Conservation (phyloP, 2,888 invertebrate genomes). For the Agonopterix arenella region DNA sequence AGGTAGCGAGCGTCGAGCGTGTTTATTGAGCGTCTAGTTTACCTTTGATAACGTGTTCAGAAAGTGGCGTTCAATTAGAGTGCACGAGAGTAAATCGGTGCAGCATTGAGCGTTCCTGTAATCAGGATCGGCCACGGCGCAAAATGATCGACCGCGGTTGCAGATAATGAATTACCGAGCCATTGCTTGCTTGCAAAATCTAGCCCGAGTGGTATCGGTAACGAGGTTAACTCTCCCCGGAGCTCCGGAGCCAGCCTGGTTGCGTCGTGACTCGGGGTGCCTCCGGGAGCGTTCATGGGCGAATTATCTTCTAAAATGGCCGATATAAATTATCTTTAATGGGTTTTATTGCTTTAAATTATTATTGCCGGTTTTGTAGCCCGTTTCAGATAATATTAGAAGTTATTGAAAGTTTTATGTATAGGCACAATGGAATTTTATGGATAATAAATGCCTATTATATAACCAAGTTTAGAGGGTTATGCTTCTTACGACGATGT, state of each 20-base stretch:
- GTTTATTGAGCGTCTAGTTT: constrained; percentile 43
- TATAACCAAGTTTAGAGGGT: no score
- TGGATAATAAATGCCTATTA: not conserved
- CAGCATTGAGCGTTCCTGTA: constrained; percentile 50
- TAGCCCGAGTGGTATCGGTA: constrained; percentile 50
- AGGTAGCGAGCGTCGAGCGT: constrained; percentile 20
- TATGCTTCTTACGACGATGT: no score
- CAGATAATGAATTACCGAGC: constrained; percentile 62
- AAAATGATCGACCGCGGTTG: constrained; percentile 51
- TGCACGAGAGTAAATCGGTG: constrained; percentile 49
- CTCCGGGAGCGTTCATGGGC: constrained; percentile 58
- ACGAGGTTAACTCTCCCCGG: constrained; percentile 51
- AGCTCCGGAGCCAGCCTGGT: constrained; percentile 24
- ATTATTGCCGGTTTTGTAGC: constrained; percentile 28
- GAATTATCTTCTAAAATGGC: constrained; percentile 61
- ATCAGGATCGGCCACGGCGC: constrained; percentile 45
- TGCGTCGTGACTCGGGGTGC: constrained; percentile 57
- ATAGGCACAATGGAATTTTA: not conserved
- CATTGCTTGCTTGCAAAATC: constrained; percentile 64
- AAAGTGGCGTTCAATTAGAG: constrained; percentile 46
- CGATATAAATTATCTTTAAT: constrained; percentile 60
- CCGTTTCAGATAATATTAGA: constrained; percentile 35
- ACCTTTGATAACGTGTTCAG: constrained; percentile 40
- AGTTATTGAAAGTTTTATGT: constrained; percentile 25
- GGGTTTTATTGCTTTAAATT: constrained; percentile 56